These are phyloP conservation scores for Sebastes goodei DNA, from an alignment of 2,797 vertebrate species.

Conservation along the genomic window DNA sequence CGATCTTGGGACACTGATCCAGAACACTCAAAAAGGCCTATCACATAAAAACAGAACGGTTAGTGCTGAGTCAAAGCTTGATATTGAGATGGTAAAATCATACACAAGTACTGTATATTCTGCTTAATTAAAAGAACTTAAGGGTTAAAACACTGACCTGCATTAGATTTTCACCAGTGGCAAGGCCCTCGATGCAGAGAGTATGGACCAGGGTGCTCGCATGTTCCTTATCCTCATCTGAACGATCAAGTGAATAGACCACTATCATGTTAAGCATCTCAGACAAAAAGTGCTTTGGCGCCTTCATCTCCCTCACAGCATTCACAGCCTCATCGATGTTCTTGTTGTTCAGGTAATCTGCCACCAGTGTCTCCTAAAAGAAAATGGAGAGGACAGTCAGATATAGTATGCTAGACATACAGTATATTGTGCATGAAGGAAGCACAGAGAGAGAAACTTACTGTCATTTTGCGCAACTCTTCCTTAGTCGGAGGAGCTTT, in stretches of 20 bases:
- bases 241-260: slow-evolving; percentile 89
- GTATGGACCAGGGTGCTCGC: slow-evolving; percentile 90
- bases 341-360: slow-evolving; percentile 92
- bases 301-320: slow-evolving; percentile 92
- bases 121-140: too few relatives aligned
- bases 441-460: slow-evolving; percentile 67
- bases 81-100: neutral
- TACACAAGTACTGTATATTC: neutral
- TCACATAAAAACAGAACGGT: neutral
- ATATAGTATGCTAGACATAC: neutral
- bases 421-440: neutral
- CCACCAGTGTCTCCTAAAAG: slow-evolving; percentile 88
- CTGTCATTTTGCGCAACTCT: slow-evolving; percentile 94
- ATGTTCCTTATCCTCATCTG: slow-evolving; percentile 94
- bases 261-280: slow-evolving; percentile 97
- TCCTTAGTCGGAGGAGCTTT: slow-evolving; percentile 96
- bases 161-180: slow-evolving; percentile 93
- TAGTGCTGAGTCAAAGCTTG: rapidly evolving
- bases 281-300: slow-evolving; percentile 93
- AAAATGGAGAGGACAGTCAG: neutral
- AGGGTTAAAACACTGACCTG: slow-evolving; percentile 81
- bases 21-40: slow-evolving; percentile 92
- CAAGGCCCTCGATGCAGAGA: slow-evolving; percentile 90
- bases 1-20: slow-evolving; percentile 96
- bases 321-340: slow-evolving; percentile 89